Conservation (phyloP, 2,113 vertebrate genomes). For the Bolborhynchus lineola region DNA sequence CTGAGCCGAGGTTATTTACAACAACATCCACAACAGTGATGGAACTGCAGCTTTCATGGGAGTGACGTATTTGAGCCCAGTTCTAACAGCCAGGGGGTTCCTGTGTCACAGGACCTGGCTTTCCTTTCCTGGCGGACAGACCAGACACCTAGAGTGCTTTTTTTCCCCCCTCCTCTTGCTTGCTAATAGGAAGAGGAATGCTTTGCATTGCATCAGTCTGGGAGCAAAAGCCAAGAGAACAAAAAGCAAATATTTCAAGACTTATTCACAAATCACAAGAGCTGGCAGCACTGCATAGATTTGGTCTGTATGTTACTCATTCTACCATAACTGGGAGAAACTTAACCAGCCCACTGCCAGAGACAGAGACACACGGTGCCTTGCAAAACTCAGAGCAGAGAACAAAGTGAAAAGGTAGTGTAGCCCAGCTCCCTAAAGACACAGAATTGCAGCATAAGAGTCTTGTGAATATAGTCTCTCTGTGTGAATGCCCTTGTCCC, state of each 20-base stretch:
- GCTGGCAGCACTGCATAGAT: neutral
- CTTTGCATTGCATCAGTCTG: neutral
- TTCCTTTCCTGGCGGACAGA: neutral
- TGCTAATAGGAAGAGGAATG: neutral
- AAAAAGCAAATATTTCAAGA: neutral
- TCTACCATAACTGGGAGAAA: neutral
- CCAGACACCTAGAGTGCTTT: neutral
- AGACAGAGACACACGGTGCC: neutral
- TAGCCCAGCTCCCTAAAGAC: neutral
- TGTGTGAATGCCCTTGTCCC: neutral
- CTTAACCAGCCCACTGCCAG: neutral
- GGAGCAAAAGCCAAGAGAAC: neutral
- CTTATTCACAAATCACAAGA: neutral
- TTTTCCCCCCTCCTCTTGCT: neutral
- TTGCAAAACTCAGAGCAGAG: neutral
- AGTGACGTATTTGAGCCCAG: neutral
- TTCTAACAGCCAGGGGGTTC: neutral
- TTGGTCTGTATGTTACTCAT: neutral
- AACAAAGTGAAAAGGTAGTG: neutral
- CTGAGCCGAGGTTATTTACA: neutral
- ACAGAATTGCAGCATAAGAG: neutral
- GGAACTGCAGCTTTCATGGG: neutral
- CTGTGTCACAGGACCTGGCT: neutral
- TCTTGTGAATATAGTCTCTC: neutral
- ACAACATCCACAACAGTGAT: neutral